Base-by-base conservation (phyloP, 2,797 vertebrate genomes). In the Onychomys arenicola region DNA sequence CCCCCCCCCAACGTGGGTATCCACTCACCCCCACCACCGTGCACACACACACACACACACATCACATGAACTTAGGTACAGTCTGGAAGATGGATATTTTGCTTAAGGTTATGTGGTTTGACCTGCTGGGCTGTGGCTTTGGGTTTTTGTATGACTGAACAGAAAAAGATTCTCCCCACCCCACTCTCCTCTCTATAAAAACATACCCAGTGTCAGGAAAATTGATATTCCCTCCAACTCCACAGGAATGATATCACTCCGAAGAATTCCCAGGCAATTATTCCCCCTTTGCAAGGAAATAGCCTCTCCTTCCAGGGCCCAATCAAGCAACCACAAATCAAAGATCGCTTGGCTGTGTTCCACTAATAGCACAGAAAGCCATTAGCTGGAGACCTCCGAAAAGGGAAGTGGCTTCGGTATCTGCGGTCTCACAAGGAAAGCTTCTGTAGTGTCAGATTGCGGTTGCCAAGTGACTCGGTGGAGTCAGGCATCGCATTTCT, bases 361-460 rank as follows among this genome's bases (percentile, higher is more conserved):
- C 97, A 97, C 94, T 94, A 97, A 97, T 17, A 96, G 95, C 97
- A 82, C 34, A 80, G 90, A 97, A 94, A 97, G 95, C 94, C 88
- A 96, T 97, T 97, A 95, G 81, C 91, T 49, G 88, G 91, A 97
- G 93, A 83, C 59, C 9, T 96, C 96, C 93, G 91, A 71, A 96
- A 96, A 93, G 90, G 81, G 81, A 97, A 96, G 94, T 92, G 95
- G 93, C 89, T 97, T 88, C 71, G 43, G 92, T 96, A 92, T 92
- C 96, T 93, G 84, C 93, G 81, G 91, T 95, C 87, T 95, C 95
- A 89, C 73, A 94, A 94, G 94, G 34, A 94, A 97, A 94, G 91
- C 96, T 96, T 93, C 96, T 94, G 91, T 96, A 78, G 81, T 80
- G 93, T 94, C 96, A 76, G 87, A 83, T 96, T 93, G 89, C 77